Evolutionary conservation across 1,140 invertebrate genomes (phyloP), one percentile per base, ranked within the genome.

Genomic region (Dermatophagoides farinae): DNA sequence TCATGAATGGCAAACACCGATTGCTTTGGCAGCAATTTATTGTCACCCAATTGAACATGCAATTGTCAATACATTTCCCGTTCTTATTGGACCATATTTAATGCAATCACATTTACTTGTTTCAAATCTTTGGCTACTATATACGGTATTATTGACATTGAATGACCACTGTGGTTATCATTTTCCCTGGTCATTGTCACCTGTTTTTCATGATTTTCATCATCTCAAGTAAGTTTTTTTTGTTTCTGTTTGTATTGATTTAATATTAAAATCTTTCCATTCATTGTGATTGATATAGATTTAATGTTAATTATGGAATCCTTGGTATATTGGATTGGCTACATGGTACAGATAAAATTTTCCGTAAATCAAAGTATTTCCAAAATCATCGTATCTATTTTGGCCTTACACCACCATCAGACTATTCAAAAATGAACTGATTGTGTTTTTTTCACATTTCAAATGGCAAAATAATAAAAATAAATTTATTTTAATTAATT

Each of bases 121-220:
- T 6, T 76, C 82, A 40, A 88, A 83, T 80, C 67, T 89, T 22
- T 89, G 85, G 85, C 85, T 86, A 66, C 77, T 78, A 0, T 66
- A 88, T 43, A 85, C 83, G 6, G 79, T 86, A 58, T 68, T 85
- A 6, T 83, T 81, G 6, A 89, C 86, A 0, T 76, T 88, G 10
- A 85, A 86, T 66, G 79, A 84, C 14, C 87, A 90, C 68, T 85
- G 82, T 52, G 87, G 87, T 8, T 90, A 89, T 67, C 86, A 90
- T 73, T 74, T 89, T 66, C 87, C 87, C 0, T 83, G 88, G 67
- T 82, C 84, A 50, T n/a, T 55, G 6, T 87, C 84, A 38, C 84
- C 86, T 20, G 85, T 89, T 72, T 82, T 83, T 1, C 87, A 90
- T 68, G 86, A 90, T 72, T 90, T 84, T 70, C 86, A 90, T 72